Evolutionary conservation across 2,797 vertebrate genomes (phyloP).

Genomic region (Labeo calbasu): DNA sequence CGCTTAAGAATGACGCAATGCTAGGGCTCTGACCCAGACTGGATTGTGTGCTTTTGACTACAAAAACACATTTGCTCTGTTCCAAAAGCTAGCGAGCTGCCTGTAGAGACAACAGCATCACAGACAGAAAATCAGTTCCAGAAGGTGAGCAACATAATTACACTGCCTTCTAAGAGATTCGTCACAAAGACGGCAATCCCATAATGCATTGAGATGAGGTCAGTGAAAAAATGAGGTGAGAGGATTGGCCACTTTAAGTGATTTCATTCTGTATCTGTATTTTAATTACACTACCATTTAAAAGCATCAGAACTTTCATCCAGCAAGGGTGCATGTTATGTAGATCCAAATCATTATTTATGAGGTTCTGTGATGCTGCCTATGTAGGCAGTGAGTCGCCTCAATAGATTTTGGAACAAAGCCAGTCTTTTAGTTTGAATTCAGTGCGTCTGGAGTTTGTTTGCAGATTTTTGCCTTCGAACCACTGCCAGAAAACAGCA

Average conservation of each 20-base stretch:
- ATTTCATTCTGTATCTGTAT: too few relatives aligned
- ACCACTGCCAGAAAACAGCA: neutral
- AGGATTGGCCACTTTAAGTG: neutral
- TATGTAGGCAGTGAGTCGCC: neutral
- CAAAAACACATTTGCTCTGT: conserved; percentile 35
- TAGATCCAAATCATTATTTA: neutral
- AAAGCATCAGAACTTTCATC: too few relatives aligned
- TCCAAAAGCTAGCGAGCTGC: neutral
- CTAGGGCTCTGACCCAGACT: conserved; percentile 36
- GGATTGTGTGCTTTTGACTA: conserved; percentile 40
- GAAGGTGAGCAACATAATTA: neutral
- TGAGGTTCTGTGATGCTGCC: neutral
- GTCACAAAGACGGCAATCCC: neutral
- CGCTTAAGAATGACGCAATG: conserved; percentile 41
- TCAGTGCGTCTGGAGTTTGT: conserved; percentile 6
- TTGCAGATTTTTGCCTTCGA: neutral
- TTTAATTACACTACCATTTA: too few relatives aligned
- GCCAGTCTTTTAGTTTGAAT: conserved; percentile 18
- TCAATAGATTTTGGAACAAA: conserved; percentile 41
- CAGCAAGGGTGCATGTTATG: neutral
- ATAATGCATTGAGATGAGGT: neutral
- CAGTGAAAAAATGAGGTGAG: neutral
- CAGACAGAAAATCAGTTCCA: neutral
- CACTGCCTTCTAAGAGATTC: conserved; percentile 15
- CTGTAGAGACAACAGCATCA: neutral